phyloP scores from a whole-genome alignment of 2,113 vertebrate genomes.

The Colaptes auratus region DNA sequence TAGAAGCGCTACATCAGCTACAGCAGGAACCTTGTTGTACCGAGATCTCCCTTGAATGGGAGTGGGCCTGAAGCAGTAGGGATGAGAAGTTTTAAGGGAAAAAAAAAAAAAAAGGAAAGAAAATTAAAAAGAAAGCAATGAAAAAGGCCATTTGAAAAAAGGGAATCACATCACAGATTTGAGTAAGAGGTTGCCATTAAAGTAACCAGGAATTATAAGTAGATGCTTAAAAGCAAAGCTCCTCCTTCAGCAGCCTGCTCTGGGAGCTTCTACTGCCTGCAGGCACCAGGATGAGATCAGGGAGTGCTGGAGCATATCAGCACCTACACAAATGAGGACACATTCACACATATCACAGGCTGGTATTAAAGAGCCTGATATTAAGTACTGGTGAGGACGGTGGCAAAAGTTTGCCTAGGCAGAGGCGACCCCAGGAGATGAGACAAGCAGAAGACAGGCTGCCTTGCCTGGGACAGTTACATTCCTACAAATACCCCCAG shows the following conservation, averaged over 20 bases:
- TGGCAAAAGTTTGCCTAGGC: not conserved
- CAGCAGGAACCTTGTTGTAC: not conserved
- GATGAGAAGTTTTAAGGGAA: not conserved
- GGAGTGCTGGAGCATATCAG: not conserved
- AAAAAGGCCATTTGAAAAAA: not conserved
- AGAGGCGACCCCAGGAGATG: not conserved
- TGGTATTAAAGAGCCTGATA: not conserved
- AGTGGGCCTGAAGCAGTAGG: not conserved
- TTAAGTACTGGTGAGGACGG: accelerated
- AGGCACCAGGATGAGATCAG: not conserved
- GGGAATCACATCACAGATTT: constrained; percentile 2
- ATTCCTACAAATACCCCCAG: not conserved
- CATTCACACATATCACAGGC: not conserved
- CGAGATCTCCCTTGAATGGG: not conserved
- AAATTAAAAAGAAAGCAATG: not conserved
- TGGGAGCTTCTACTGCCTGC: not conserved
- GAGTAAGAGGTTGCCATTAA: constrained; percentile 15
- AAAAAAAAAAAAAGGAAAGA: not conserved
- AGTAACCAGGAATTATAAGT: constrained; percentile 1
- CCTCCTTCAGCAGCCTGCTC: not conserved
- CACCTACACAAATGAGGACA: not conserved
- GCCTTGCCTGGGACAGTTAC: not conserved
- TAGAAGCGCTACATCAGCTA: accelerated
- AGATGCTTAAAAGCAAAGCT: not conserved
- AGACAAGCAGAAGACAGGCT: not conserved